Conservation (phyloP, 2,113 vertebrate species). For the Daboia siamensis region DNA sequence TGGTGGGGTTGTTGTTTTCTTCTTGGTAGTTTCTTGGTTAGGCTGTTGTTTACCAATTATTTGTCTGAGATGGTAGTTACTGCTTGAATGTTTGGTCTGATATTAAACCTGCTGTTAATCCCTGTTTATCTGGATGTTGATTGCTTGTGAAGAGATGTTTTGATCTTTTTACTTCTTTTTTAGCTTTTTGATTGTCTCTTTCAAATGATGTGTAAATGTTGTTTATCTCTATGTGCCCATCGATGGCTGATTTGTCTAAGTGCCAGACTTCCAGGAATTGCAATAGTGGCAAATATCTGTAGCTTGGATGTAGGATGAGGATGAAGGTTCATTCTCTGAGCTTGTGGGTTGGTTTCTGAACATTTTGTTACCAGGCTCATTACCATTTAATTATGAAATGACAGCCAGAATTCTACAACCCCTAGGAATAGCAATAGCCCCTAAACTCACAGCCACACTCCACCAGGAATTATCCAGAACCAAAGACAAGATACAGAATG, state of each 20-base stretch:
- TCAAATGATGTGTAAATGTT: not conserved
- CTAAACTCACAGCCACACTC: too few species aligned
- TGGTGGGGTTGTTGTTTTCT: not conserved
- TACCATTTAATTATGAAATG: too few species aligned
- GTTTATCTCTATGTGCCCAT: not conserved
- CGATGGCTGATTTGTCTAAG: not conserved
- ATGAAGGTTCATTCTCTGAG: too few species aligned
- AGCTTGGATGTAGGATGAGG: too few species aligned
- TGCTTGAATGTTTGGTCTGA: not conserved
- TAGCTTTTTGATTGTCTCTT: not conserved
- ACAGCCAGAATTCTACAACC: too few species aligned
- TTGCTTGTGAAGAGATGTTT: not conserved
- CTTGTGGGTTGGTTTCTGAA: too few species aligned
- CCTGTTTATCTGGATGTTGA: not conserved
- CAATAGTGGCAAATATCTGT: too few species aligned
- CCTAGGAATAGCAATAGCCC: too few species aligned
- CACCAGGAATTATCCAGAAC: too few species aligned
- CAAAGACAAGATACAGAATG: too few species aligned
- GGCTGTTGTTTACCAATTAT: not conserved
- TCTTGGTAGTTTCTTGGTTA: not conserved
- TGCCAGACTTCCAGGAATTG: not conserved
- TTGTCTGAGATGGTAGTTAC: not conserved
- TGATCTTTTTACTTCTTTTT: not conserved
- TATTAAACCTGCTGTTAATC: not conserved
- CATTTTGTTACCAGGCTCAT: too few species aligned